A percentile compares a stretch with the other conserved stretches of the same genome.
These are phyloP conservation scores for Ceyx melanurus DNA, from an alignment of 2,113 vertebrate genomes.

Conservation along the genomic window DNA sequence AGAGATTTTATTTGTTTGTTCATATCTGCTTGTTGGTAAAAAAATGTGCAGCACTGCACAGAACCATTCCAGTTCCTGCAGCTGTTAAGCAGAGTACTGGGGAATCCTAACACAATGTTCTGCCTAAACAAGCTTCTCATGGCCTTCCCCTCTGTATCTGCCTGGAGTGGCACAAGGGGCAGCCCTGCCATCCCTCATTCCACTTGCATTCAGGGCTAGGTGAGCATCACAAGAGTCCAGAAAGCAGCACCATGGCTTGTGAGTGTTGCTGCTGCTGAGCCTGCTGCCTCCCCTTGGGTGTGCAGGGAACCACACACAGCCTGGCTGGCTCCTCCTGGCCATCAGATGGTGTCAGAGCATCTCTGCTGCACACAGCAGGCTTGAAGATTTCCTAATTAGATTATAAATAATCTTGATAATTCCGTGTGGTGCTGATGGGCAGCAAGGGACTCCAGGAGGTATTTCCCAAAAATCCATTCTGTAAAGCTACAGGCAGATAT, in stretches of 20 bases:
- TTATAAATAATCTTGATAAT: conserved; percentile 20
- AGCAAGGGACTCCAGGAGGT: not conserved
- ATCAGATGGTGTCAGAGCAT: not conserved
- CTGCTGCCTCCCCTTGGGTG: not conserved
- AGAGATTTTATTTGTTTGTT: not conserved
- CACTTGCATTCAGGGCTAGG: not conserved
- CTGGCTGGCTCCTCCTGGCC: not conserved
- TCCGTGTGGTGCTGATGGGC: not conserved
- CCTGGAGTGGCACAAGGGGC: conserved; percentile 28
- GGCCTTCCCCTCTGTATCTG: not conserved
- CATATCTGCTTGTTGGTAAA: not conserved
- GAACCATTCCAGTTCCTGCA: not conserved
- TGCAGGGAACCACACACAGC: conserved; percentile 5
- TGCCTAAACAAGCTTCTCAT: not conserved
- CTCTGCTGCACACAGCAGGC: conserved; percentile 27
- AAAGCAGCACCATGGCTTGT: conserved; percentile 52
- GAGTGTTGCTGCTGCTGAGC: conserved; percentile 6
- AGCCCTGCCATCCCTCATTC: not conserved
- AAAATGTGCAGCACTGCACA: not conserved
- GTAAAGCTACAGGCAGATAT: not conserved
- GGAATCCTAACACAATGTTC: not conserved
- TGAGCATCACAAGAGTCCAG: conserved; percentile 18
- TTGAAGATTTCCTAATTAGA: conserved; percentile 51
- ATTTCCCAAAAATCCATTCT: not conserved
- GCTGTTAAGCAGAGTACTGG: not conserved